phyloP scores from a whole-genome alignment of 2,113 vertebrate species.

The Apodemus speciosus region DNA sequence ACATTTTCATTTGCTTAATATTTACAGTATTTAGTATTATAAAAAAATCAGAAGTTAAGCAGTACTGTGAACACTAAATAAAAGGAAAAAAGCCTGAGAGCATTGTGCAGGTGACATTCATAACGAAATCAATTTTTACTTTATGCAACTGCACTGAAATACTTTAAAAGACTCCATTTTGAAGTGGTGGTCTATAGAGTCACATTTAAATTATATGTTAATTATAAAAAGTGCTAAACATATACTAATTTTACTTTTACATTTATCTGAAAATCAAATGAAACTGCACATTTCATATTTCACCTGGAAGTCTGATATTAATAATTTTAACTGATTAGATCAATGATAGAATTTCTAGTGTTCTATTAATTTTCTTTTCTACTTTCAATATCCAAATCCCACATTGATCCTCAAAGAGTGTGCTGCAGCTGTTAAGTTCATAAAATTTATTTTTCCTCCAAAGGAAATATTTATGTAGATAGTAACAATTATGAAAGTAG shows the following conservation, averaged over 20 bases:
- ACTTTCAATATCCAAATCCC: not conserved
- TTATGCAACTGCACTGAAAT: not conserved
- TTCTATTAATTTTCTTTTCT: not conserved
- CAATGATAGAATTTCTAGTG: not conserved
- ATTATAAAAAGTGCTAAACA: not conserved
- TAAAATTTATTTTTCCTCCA: not conserved
- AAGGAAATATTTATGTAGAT: not conserved
- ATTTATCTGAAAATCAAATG: not conserved
- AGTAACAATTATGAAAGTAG: not conserved
- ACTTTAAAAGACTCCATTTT: not conserved
- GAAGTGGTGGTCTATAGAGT: not conserved
- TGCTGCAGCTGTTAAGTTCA: not conserved
- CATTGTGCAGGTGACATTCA: not conserved
- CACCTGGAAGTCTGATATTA: not conserved
- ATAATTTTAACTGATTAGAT: not conserved
- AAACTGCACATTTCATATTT: not conserved
- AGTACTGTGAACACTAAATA: not conserved
- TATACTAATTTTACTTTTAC: not conserved
- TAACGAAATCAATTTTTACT: not conserved
- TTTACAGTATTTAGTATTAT: not conserved
- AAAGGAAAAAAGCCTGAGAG: not conserved
- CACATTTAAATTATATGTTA: not conserved
- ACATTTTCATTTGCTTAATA: not conserved
- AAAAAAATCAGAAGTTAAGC: not conserved
- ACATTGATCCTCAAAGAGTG: not conserved